Base-by-base conservation (phyloP, 2,113 vertebrate species). In the Melospiza georgiana region DNA sequence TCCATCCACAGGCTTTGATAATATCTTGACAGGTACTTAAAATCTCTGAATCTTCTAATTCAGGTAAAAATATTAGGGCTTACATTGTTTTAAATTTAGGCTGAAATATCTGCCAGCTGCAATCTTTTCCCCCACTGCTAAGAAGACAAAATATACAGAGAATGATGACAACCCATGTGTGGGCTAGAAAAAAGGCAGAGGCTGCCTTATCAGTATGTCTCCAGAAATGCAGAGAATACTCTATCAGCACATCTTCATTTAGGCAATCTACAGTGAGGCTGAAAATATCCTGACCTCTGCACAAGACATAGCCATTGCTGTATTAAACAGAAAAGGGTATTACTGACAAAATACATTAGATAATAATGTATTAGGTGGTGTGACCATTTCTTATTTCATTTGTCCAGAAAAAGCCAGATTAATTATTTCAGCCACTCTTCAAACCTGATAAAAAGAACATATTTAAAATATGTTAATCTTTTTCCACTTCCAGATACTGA, bases 291-390 rank as follows among this genome's bases (percentile, higher is more conserved):
- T 73, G 46, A 62, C 39, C 37, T 93, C 71, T 87, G 71, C 51
- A 95, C 67, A 95, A 79, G 74, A 69, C 3, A 9, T 77, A 88
- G 39, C 30, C 0, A 0, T 84, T 83, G 35, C 75, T 94, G 33
- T 51, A 80, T 88, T 88, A 95, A 87, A 74, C 39, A 67, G 75
- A 93, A 83, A 86, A 30, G 39, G 58, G 25, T 90, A 71, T 89
- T 89, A 79, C 84, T 93, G 93, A 80, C 78, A 95, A 84, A 75
- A 75, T 72, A 71, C 43, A 93, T 93, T 95, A 87, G 88, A 15
- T 16, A 59, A 59, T 59, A 35, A 16, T 35, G 15, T 94, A 80
- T 92, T 86, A 88, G 71, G 59, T 88, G 39, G 22, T 74, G 21
- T 88, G 82, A 61, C 57, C 24, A 72, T 84, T 90, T 93, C 85